Evolutionary conservation across 2,113 vertebrate genomes (phyloP).

Genomic region (Periophthalmus modestus): DNA sequence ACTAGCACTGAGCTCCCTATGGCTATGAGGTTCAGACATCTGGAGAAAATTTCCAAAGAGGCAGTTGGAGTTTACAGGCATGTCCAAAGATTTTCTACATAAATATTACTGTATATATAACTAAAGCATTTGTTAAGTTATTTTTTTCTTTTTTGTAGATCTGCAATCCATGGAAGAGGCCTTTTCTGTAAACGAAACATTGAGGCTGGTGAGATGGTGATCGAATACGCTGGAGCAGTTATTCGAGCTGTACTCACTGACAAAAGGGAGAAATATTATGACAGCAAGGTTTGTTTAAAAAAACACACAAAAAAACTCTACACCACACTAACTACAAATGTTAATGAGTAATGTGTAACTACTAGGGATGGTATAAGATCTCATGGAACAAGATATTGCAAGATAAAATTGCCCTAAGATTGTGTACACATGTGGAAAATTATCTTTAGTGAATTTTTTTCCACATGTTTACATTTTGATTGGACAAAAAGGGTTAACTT

Average conservation of each 20-base stretch:
- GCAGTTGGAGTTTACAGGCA: conserved; percentile 94
- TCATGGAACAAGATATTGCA: too few relatives aligned
- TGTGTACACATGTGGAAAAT: too few relatives aligned
- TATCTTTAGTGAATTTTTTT: too few relatives aligned
- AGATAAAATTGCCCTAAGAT: too few relatives aligned
- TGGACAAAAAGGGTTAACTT: too few relatives aligned
- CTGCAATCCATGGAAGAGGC: conserved; percentile 87
- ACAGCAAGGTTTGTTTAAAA: conserved; percentile 82
- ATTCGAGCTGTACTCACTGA: conserved; percentile 89
- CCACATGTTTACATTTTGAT: too few relatives aligned
- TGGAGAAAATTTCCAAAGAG: conserved; percentile 90
- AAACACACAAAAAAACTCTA: neutral
- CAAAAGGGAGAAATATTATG: conserved; percentile 90
- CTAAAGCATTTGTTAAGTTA: neutral
- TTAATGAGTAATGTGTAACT: neutral
- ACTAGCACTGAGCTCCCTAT: conserved; percentile 90
- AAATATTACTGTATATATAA: neutral
- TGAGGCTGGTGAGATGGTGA: conserved; percentile 91
- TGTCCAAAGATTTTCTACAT: neutral
- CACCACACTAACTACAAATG: neutral
- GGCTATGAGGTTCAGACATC: conserved; percentile 92
- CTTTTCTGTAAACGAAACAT: conserved; percentile 93
- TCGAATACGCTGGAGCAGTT: conserved; percentile 89
- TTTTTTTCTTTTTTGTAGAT: conserved; percentile 65
- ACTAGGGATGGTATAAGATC: neutral